Evolutionary conservation across 2,113 vertebrate species (phyloP).

Genomic region (Sialia sialis): DNA sequence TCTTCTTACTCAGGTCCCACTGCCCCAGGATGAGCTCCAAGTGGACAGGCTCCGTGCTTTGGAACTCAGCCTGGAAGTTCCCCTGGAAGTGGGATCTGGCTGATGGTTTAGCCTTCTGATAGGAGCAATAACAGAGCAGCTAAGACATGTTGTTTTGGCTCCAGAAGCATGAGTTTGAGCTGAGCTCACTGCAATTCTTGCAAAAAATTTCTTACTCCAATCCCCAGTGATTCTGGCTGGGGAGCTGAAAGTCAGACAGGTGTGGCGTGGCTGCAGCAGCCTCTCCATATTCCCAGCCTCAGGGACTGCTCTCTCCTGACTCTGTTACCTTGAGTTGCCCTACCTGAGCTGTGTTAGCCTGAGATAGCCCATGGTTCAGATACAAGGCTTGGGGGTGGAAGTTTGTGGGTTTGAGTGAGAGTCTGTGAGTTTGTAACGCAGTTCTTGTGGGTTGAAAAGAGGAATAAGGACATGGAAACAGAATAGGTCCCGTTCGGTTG

Average conservation of each 20-base stretch:
- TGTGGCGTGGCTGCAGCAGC: background rate
- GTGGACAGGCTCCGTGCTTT: background rate
- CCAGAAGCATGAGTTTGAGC: background rate
- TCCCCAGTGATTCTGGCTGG: background rate
- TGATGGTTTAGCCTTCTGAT: background rate
- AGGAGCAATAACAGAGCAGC: background rate
- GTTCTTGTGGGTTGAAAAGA: background rate
- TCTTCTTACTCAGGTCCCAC: background rate
- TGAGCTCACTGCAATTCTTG: background rate
- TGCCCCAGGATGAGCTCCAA: background rate
- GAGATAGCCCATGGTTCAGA: background rate
- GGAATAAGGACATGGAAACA: background rate
- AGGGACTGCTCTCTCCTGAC: background rate
- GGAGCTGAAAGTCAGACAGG: background rate
- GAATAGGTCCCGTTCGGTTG: background rate
- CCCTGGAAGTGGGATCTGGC: background rate
- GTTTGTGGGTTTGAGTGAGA: background rate
- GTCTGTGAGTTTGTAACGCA: background rate
- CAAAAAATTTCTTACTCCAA: background rate
- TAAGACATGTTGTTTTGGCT: background rate
- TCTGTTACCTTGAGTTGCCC: background rate
- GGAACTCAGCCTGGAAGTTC: background rate
- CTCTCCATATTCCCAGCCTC: background rate
- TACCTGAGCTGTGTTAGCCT: background rate
- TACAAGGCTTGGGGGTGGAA: background rate